Evolutionary conservation across 2,797 vertebrate genomes (phyloP).

Genomic region (Onychomys leucogaster): DNA sequence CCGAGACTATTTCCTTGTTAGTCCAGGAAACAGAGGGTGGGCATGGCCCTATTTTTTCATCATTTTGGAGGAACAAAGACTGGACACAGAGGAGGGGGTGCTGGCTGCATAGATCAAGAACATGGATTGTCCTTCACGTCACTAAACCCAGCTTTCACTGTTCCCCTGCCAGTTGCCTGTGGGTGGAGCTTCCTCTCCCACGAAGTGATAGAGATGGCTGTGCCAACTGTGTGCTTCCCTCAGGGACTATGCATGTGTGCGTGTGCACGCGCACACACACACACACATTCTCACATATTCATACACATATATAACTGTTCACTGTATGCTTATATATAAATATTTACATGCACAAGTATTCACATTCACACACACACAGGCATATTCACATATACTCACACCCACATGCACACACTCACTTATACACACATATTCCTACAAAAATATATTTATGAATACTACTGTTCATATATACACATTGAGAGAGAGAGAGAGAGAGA

Average conservation of each 20-base stretch:
- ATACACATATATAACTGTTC: neutral
- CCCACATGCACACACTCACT: neutral
- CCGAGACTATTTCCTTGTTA: neutral
- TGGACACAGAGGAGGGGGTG: neutral
- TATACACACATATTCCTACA: neutral
- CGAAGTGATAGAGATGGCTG: neutral
- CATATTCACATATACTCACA: neutral
- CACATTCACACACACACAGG: neutral
- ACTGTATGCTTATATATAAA: neutral
- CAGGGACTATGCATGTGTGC: fast-evolving
- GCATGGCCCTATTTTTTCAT: neutral
- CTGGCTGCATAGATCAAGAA: neutral
- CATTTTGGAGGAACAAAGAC: neutral
- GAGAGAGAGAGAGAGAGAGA: neutral
- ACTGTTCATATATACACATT: too few relatives aligned
- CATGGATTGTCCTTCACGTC: neutral
- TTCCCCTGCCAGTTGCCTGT: neutral
- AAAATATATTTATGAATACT: neutral
- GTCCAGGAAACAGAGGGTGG: neutral
- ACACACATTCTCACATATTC: neutral
- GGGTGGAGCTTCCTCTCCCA: neutral
- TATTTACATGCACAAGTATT: too few relatives aligned
- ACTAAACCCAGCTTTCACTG: neutral
- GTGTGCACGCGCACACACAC: too few relatives aligned
- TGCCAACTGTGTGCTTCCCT: neutral